Conservation (phyloP, 2,113 vertebrate species). For the Otus sunia region DNA sequence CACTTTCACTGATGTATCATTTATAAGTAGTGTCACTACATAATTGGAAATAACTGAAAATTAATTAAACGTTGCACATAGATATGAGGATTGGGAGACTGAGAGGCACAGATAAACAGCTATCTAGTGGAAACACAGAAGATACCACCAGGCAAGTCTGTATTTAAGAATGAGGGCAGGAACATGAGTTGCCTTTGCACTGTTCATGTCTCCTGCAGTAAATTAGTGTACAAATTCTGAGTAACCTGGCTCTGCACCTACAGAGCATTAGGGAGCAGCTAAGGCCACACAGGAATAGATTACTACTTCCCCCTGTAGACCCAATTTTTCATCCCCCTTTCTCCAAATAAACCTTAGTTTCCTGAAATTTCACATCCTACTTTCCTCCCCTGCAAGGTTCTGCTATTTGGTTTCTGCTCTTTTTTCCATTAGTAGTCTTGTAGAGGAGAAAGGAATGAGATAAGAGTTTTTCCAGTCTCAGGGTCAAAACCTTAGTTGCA, state of each 20-base stretch:
- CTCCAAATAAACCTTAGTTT: not conserved
- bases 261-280: not conserved
- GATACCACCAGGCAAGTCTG: not conserved
- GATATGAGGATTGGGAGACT: not conserved
- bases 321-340: not conserved
- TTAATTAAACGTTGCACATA: slow-evolving; percentile 37
- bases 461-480: not conserved
- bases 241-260: not conserved
- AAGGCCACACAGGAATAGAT: not conserved
- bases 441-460: not conserved
- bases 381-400: not conserved
- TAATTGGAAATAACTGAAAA: slow-evolving; percentile 54
- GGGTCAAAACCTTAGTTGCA: not conserved
- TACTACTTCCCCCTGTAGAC: not conserved
- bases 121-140: not conserved
- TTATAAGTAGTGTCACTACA: slow-evolving; percentile 5
- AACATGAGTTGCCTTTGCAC: not conserved
- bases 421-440: not conserved
- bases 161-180: not conserved
- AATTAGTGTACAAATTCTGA: not conserved
- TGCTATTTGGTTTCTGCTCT: not conserved
- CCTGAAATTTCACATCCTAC: not conserved
- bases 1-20: slow-evolving; percentile 19
- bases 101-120: not conserved
- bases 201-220: not conserved